Evolutionary conservation across 2,888 invertebrate genomes (phyloP).

Genomic region (Ctenicera cuprea): DNA sequence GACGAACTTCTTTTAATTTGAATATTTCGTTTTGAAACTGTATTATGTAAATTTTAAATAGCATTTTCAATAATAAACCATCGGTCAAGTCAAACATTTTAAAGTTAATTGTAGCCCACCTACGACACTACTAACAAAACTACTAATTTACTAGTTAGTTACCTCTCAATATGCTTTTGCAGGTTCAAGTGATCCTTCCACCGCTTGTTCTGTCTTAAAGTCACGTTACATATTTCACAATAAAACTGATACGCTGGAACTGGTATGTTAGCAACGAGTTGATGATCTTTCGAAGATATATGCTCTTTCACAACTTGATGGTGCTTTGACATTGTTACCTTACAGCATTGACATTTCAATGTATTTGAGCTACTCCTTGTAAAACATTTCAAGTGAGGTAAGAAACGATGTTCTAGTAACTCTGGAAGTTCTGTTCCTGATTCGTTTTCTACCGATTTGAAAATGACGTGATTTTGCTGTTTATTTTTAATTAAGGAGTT

Average conservation of each 20-base stretch:
- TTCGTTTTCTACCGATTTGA: slow-evolving; percentile 40
- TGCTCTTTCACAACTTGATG: slow-evolving; percentile 30
- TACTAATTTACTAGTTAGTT: too few species aligned
- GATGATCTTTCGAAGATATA: slow-evolving; percentile 39
- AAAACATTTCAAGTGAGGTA: slow-evolving; percentile 31
- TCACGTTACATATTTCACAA: slow-evolving; percentile 65
- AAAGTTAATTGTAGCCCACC: too few species aligned
- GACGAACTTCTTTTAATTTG: too few species aligned
- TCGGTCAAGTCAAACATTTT: too few species aligned
- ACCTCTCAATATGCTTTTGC: slow-evolving; percentile 55
- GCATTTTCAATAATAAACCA: too few species aligned
- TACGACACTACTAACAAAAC: too few species aligned
- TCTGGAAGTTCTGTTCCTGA: slow-evolving; percentile 36
- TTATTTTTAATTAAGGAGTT: not conserved
- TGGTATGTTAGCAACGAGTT: not conserved
- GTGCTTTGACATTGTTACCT: slow-evolving; percentile 7
- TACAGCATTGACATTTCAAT: slow-evolving; percentile 42
- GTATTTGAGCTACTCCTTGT: not conserved
- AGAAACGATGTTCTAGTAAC: slow-evolving; percentile 40
- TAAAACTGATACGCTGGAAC: slow-evolving; percentile 58
- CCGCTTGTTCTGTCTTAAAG: slow-evolving; percentile 54
- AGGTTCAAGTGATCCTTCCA: slow-evolving; percentile 62
- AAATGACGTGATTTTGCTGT: slow-evolving; percentile 13
- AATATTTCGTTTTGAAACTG: too few species aligned
- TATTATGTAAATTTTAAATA: too few species aligned